Evolutionary conservation across 2,797 vertebrate genomes (phyloP).

Genomic region (Miichthys miiuy): DNA sequence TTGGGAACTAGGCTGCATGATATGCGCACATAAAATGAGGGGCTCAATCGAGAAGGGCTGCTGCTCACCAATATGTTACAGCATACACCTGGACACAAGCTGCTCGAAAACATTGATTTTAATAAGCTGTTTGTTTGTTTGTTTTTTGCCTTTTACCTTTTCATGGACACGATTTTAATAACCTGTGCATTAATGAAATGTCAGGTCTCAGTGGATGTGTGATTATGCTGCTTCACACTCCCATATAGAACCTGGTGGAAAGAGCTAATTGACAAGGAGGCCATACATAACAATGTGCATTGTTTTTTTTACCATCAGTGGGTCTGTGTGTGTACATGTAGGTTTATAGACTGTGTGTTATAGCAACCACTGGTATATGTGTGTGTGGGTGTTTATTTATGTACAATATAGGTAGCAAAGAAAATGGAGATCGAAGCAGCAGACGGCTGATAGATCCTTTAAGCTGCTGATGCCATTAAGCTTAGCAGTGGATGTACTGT

Average conservation of each 20-base stretch:
- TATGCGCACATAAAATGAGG: not conserved
- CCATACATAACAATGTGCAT: not conserved
- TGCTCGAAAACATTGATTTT: not conserved
- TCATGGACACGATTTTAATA: not conserved
- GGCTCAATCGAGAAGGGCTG: no score
- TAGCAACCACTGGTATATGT: not conserved
- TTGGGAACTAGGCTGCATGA: not conserved
- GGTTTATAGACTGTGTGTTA: not conserved
- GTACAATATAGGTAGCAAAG: not conserved
- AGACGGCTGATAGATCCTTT: constrained; percentile 1
- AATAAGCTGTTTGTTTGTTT: not conserved
- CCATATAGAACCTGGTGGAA: not conserved
- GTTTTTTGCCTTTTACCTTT: constrained; percentile 6
- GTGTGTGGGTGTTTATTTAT: constrained; percentile 18
- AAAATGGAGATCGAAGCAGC: not conserved
- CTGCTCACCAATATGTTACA: not conserved
- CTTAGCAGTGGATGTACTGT: not conserved
- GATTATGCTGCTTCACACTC: constrained; percentile 15
- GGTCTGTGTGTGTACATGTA: not conserved
- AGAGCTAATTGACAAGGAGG: not conserved
- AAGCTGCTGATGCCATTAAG: not conserved
- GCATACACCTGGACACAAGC: no score
- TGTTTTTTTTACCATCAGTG: constrained; percentile 3
- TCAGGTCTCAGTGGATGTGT: constrained; percentile 17
- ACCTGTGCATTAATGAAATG: constrained; percentile 29